Base-by-base conservation (phyloP, 2,888 invertebrate species). In the Diarsia rubi region DNA sequence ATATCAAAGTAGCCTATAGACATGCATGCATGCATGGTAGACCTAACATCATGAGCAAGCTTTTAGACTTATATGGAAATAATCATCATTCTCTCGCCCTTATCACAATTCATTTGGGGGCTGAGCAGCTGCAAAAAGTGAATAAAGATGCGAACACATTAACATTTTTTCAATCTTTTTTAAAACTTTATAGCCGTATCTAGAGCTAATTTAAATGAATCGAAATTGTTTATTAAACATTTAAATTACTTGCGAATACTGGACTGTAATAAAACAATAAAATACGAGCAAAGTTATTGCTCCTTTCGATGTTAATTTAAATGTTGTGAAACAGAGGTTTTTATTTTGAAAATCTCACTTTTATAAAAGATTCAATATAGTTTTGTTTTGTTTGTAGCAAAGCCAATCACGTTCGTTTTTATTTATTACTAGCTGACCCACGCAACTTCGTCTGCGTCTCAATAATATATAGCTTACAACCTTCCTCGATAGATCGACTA, bases 331-430 rank as follows among this genome's bases (percentile, higher is more conserved):
- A 16, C n/a, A 83, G 27, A 52, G 27, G 0, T 78, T 78, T n/a
- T 54, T 80, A 83, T 82, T 81, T 84, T 82, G 72, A 9, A 75
- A 84, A 77, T 59, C 19, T 82, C 14, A 11, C 19, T n/a, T 42
- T 14, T 2, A 75, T 85, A 88, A 73, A 76, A 87, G 59, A 63
- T 75, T 75, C 72, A 83, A 64, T 67, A 67, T 57, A 83, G 72
- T 77, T 86, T 68, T 59, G 74, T 85, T 86, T 86, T 82, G 69
- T 84, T 88, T 63, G 37, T 66, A 68, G 86, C 87, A 90, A 88
- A 93, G 87, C 87, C 92, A 92, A 94, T 93, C 91, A 90, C 86
- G 84, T 83, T 90, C 87, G 62, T 76, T 90, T 91, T 92, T 92
- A 89, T 91, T 86, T 86, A 83, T 90, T 90, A 89, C n/a, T n/a